A percentile compares a stretch with the other conserved stretches of the same genome.
Evolutionary conservation across 2,113 vertebrate species (phyloP).

Genomic region (Ranitomeya imitator): DNA sequence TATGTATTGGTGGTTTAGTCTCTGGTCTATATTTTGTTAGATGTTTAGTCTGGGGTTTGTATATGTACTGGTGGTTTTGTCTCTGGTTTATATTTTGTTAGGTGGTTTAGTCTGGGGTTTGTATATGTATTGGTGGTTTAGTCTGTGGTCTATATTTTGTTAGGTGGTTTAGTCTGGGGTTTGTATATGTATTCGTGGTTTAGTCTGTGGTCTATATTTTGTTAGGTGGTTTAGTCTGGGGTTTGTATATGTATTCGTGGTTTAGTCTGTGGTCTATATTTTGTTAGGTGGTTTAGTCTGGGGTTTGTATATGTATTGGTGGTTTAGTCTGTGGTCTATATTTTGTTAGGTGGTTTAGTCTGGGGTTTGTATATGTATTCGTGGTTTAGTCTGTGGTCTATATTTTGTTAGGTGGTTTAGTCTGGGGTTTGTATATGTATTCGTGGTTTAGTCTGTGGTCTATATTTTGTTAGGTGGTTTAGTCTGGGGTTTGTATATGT

Average conservation of each 20-base stretch:
- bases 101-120: not conserved
- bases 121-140: not conserved
- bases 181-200: too few species aligned
- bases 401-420: not conserved
- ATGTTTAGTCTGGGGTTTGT: not conserved
- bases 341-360: not conserved
- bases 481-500: not conserved
- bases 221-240: too few species aligned
- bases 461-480: not conserved
- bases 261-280: too few species aligned
- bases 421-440: not conserved
- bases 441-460: not conserved
- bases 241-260: too few species aligned
- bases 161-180: not conserved
- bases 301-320: too few species aligned
- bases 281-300: too few species aligned
- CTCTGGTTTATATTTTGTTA: not conserved
- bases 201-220: too few species aligned
- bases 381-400: not conserved
- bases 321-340: too few species aligned
- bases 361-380: not conserved
- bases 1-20: not conserved
- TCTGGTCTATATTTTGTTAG: not conserved
- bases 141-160: too few species aligned
- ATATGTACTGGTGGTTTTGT: not conserved